Percentiles rank a stretch among this genome's conserved stretches.
Conservation (phyloP, 1,140 invertebrate genomes). For the Tigriopus japonicus region DNA sequence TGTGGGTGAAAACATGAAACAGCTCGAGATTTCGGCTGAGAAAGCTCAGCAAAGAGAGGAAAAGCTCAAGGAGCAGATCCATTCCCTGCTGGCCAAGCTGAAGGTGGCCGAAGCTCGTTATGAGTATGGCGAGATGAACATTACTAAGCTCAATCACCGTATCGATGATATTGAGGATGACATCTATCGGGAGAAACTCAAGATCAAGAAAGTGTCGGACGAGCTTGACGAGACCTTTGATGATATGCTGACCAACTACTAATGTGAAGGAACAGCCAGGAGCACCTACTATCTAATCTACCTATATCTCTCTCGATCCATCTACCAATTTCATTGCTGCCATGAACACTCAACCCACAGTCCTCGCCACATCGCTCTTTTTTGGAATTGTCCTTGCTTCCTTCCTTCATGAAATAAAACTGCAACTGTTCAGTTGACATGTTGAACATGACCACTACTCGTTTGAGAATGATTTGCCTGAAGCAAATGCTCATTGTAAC, state of each 20-base stretch:
- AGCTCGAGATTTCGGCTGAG: constrained; percentile 6
- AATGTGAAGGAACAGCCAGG: background rate
- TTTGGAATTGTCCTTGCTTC: too few relatives aligned
- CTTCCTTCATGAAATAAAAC: too few relatives aligned
- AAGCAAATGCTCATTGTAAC: too few relatives aligned
- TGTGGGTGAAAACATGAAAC: constrained; percentile 7
- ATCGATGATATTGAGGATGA: constrained; percentile 2
- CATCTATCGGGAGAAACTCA: constrained; percentile 4
- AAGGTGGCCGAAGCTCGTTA: background rate
- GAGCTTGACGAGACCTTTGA: constrained; percentile 4
- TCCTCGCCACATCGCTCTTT: too few relatives aligned
- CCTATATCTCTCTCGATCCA: too few relatives aligned
- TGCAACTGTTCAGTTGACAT: too few relatives aligned
- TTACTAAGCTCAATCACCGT: constrained; percentile 2
- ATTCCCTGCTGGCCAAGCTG: background rate
- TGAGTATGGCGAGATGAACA: constrained; percentile 12
- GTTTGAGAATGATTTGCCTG: too few relatives aligned
- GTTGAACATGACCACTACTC: too few relatives aligned
- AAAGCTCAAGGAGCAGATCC: background rate
- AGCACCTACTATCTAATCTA: too few relatives aligned
- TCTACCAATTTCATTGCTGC: too few relatives aligned
- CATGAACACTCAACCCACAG: too few relatives aligned
- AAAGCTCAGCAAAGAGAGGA: constrained; percentile 1
- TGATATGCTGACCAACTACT: constrained; percentile 3
- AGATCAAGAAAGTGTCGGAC: constrained; percentile 5